Percentiles rank a stretch among this genome's conserved stretches.
phyloP scores from a whole-genome alignment of 2,888 invertebrate genomes.

The Tipula unca region DNA sequence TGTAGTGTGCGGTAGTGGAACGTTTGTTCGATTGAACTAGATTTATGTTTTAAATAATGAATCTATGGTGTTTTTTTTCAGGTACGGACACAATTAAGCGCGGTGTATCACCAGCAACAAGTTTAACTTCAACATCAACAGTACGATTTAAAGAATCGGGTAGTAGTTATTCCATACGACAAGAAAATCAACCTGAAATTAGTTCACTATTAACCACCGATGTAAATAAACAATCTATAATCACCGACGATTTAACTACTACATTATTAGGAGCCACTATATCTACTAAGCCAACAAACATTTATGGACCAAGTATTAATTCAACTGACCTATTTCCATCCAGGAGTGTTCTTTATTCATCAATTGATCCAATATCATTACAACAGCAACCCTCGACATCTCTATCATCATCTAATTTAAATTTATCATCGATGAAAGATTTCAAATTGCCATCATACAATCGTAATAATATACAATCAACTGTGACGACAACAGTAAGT shows the following conservation, averaged over 20 bases:
- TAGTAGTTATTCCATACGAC: slow-evolving; percentile 36
- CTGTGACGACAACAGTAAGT: slow-evolving; percentile 22
- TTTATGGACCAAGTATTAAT: slow-evolving; percentile 28
- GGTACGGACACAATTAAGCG: slow-evolving; percentile 44
- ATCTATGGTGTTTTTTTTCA: slow-evolving; percentile 24
- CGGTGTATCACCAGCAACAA: slow-evolving; percentile 38
- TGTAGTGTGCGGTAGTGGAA: background rate
- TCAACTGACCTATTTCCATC: slow-evolving; percentile 24
- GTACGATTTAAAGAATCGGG: slow-evolving; percentile 37
- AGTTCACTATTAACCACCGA: slow-evolving; percentile 21
- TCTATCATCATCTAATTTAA: slow-evolving; percentile 17
- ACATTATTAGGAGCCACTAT: slow-evolving; percentile 30
- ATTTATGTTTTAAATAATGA: background rate
- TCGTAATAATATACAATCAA: slow-evolving; percentile 1
- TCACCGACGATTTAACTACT: slow-evolving; percentile 15
- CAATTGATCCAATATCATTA: slow-evolving; percentile 21
- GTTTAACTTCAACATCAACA: slow-evolving; percentile 34
- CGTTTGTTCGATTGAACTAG: background rate
- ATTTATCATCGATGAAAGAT: slow-evolving; percentile 10
- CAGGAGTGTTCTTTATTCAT: slow-evolving; percentile 24
- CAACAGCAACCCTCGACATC: background rate
- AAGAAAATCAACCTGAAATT: background rate
- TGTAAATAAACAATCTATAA: slow-evolving; percentile 23
- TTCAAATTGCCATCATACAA: slow-evolving; percentile 16
- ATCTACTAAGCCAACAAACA: slow-evolving; percentile 35